Evolutionary conservation across 2,888 invertebrate genomes (phyloP).

Genomic region (Magallana nippona): DNA sequence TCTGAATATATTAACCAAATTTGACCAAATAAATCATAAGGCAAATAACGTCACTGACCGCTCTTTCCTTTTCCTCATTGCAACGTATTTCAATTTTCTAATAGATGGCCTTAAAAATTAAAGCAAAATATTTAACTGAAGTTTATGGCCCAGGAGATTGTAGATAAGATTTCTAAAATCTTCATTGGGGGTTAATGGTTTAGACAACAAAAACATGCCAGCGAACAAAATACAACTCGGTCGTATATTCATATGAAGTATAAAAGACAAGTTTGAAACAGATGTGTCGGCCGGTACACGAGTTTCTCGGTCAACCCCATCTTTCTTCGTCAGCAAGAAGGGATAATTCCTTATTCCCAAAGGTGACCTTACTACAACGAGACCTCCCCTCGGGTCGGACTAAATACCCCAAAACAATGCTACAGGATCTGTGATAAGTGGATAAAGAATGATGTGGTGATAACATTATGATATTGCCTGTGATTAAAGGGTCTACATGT

Average conservation of each 20-base stretch:
- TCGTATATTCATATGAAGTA: neutral
- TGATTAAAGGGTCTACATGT: neutral
- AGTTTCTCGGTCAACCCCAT: neutral
- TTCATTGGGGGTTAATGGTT: slow-evolving; percentile 22
- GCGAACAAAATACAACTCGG: neutral
- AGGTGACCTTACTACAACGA: slow-evolving; percentile 14
- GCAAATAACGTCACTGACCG: slow-evolving; percentile 11
- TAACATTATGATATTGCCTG: neutral
- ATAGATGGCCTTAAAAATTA: neutral
- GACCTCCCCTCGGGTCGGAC: slow-evolving; percentile 18
- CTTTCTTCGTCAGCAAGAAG: neutral
- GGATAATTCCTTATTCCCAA: slow-evolving; percentile 12
- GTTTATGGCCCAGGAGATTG: neutral
- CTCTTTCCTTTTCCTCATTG: neutral
- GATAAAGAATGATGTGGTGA: slow-evolving; percentile 13
- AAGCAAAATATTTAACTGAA: slow-evolving; percentile 21
- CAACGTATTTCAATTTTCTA: neutral
- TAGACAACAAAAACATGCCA: slow-evolving; percentile 16
- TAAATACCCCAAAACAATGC: slow-evolving; percentile 30
- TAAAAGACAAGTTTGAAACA: neutral
- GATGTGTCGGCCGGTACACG: slow-evolving; percentile 7
- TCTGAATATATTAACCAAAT: slow-evolving; percentile 22
- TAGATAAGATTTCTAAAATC: neutral
- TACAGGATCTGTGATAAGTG: slow-evolving; percentile 5
- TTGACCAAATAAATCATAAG: neutral